A percentile compares a stretch with the other conserved stretches of the same genome.
Conservation (phyloP, 1,140 invertebrate genomes). For the Teleogryllus occipitalis region DNA sequence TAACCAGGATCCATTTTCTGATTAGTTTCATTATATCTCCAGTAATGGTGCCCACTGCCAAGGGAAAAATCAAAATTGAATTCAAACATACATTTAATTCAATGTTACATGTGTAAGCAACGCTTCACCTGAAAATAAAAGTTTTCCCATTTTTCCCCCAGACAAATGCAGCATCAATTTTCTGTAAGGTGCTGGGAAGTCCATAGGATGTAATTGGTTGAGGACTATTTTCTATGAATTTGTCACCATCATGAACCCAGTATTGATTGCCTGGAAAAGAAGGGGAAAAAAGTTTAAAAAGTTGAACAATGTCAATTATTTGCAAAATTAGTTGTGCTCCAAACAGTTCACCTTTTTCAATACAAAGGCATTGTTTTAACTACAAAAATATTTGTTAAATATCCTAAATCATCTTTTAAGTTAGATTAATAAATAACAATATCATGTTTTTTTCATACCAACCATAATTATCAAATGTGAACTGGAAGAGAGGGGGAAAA, state of each 20-base stretch:
- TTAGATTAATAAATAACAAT: too few species aligned
- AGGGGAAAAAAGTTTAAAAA: too few species aligned
- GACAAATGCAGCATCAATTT: constrained; percentile 59
- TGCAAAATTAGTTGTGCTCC: neutral
- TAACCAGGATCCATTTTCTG: constrained; percentile 52
- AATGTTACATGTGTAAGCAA: neutral
- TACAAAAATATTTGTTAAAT: too few species aligned
- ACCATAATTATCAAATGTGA: too few species aligned
- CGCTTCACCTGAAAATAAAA: constrained; percentile 41
- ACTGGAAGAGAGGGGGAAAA: too few species aligned
- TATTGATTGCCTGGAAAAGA: constrained; percentile 48
- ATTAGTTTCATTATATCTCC: constrained; percentile 54
- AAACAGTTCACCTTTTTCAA: neutral
- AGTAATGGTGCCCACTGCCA: constrained; percentile 53
- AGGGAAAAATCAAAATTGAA: constrained; percentile 12
- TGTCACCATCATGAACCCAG: constrained; percentile 57
- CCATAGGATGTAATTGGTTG: constrained; percentile 49
- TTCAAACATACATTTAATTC: constrained; percentile 25
- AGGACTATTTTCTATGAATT: constrained; percentile 46
- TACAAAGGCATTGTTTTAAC: too few species aligned
- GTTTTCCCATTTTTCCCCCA: constrained; percentile 49
- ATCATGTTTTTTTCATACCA: too few species aligned
- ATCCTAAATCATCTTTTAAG: too few species aligned
- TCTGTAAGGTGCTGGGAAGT: constrained; percentile 50
- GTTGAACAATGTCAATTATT: neutral